Percentiles rank a stretch among this genome's conserved stretches.
Evolutionary conservation across 2,797 vertebrate genomes (phyloP).

Genomic region (Ptychobarbus kaznakovi): DNA sequence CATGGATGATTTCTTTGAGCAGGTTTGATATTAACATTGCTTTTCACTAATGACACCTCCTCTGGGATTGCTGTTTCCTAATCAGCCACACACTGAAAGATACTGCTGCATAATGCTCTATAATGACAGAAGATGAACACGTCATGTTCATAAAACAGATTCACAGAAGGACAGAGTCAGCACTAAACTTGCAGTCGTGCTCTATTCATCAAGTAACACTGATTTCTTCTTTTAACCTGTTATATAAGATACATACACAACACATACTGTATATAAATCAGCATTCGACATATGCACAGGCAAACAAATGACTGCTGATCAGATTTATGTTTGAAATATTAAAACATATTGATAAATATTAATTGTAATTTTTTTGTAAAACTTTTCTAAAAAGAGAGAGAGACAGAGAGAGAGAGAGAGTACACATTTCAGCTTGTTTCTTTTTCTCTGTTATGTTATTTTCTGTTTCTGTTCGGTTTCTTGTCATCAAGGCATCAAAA

Average conservation of each 20-base stretch:
- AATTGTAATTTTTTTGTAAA: background rate
- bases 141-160: constrained; percentile 1
- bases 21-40: constrained; percentile 78
- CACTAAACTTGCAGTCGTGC: background rate
- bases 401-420: too few relatives aligned
- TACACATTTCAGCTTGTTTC: too few relatives aligned
- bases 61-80: background rate
- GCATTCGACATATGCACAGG: background rate
- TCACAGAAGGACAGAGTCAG: background rate
- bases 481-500: too few relatives aligned
- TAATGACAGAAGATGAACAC: background rate
- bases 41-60: background rate
- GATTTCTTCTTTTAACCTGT: background rate
- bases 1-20: constrained; percentile 98
- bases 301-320: background rate
- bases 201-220: background rate
- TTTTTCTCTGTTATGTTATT: too few relatives aligned
- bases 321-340: background rate
- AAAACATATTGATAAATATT: background rate
- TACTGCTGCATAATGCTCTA: background rate
- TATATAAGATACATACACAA: background rate
- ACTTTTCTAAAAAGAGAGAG: too few relatives aligned
- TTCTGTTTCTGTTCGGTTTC: too few relatives aligned
- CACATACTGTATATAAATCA: background rate
- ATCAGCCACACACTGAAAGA: background rate